Base-by-base conservation (phyloP, 2,797 vertebrate genomes). In the Gymnothorax reevesii region DNA sequence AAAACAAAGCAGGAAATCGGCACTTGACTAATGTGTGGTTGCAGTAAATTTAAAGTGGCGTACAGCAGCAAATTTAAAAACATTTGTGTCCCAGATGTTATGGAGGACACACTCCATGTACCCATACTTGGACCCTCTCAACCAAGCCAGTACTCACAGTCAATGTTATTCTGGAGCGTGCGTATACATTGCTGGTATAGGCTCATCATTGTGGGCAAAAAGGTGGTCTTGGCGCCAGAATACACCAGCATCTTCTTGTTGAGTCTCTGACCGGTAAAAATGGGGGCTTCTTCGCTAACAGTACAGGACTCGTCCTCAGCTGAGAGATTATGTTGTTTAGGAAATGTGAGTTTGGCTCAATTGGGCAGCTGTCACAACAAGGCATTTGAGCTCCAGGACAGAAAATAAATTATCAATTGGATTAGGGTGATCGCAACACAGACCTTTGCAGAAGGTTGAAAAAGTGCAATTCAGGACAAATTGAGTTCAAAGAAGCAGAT, bases 191-290 rank as follows among this genome's bases (percentile, higher is more conserved):
- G 97, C 73, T 98, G 96, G 91, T 97, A 95, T 75, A 99, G 91
- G 0, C 95, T 95, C 91, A 97, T 96, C 97, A 99, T 98, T 89
- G 95, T 88, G 0, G 96, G 96, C 83, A 98, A 96, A 88, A 91
- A 97, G 25, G 88, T 84, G 0, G 94, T 91, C 93, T 97, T 99
- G 15, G 95, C 92, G 1, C 98, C 97, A 0, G 97, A 98, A 89
- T 98, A 98, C 84, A 98, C 97, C 55, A 96, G 96, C 97, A 99
- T 98, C 92, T 98, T 98, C 88, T 87, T 96, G 91, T 97, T 97
- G 4, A 96, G 89, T 42, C 98, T 94, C 84, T 94, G 96, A 27
- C 97, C 97, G 1, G 95, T 97, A 91, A 97, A 97, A 60, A 93
- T 90, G 5, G 85, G 75, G 0, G 88, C 77, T 25, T 97, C 97